Conservation (phyloP, 2,797 vertebrate genomes). For the Amblyraja radiata region DNA sequence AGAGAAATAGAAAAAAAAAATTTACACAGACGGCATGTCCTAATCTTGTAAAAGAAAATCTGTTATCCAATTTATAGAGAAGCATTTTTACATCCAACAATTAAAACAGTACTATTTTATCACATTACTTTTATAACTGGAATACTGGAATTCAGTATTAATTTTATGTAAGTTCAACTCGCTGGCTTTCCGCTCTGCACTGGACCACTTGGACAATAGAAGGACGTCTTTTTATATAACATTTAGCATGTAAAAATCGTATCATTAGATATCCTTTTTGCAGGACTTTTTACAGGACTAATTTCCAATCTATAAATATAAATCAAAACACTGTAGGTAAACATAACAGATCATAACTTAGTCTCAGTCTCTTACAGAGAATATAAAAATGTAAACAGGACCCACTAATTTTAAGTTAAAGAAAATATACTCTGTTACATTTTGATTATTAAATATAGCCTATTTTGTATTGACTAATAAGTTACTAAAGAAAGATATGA, state of each 20-base stretch:
- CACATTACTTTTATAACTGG: neutral
- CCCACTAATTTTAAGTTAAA: too few relatives aligned
- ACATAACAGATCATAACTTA: too few relatives aligned
- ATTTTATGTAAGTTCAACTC: too few relatives aligned
- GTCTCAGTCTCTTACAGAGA: neutral
- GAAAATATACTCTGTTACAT: neutral
- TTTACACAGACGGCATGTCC: neutral
- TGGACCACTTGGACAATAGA: too few relatives aligned
- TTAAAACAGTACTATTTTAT: neutral
- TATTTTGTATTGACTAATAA: neutral
- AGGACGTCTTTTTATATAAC: neutral
- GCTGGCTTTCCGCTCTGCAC: too few relatives aligned
- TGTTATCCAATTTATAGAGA: neutral
- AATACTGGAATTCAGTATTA: too few relatives aligned
- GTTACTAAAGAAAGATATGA: neutral
- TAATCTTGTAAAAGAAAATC: neutral
- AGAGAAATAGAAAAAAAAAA: neutral
- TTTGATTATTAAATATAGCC: neutral
- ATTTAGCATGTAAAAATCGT: neutral
- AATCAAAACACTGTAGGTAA: neutral
- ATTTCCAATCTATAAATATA: neutral
- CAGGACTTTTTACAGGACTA: neutral
- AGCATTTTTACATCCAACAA: neutral
- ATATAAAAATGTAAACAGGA: neutral
- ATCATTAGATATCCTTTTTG: neutral